Evolutionary conservation across 2,113 vertebrate species (phyloP), one percentile per base, ranked within the genome.

Genomic region (Psittacula cyanocephala): DNA sequence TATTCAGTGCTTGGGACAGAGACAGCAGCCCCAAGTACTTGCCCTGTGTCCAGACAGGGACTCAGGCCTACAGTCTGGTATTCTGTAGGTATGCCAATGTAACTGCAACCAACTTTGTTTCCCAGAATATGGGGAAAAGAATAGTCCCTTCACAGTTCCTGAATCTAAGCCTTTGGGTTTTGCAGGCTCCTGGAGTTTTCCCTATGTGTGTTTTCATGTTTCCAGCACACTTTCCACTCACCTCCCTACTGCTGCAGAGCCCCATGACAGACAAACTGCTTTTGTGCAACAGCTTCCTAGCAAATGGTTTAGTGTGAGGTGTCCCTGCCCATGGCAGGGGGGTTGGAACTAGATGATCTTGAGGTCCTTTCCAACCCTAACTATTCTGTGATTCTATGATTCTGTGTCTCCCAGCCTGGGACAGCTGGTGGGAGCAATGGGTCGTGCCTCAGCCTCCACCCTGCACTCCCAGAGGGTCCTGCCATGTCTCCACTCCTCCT

Each of bases 381-480:
- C 55, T 4, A 7, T 59, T 59, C 13, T 22, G n/a, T 59, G 13
- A 59, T n/a, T 59, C 13, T 22, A 59, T 59, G 9, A 59, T n/a
- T 59, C 13, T 7, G 0, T 1, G 0, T 52, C 44, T 82, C 29
- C 69, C 50, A 49, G 50, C 16, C 52, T 3, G 3, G 72, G 31
- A 39, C 1, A 5, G 60, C 53, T 70, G 60, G 60, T 17, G 3
- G 64, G 12, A 81, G 31, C 5, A 2, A 65, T 3, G 3, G 25
- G 27, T 64, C 17, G 24, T 68, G 28, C 57, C 52, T 50, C 65
- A 35, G 63, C 71, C 67, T 7, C 67, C 52, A 41, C 41, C 35
- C 31, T 18, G 6, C 0, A 0, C 7, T 28, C 35, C 11, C 2
- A 4, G 25, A 60, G 59, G 19, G 24, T 80, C 33, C 0, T 0